Percentiles rank a stretch among this genome's conserved stretches.
These are phyloP conservation scores for Pristis pectinata DNA, from an alignment of 2,797 vertebrate species.

Conservation along the genomic window DNA sequence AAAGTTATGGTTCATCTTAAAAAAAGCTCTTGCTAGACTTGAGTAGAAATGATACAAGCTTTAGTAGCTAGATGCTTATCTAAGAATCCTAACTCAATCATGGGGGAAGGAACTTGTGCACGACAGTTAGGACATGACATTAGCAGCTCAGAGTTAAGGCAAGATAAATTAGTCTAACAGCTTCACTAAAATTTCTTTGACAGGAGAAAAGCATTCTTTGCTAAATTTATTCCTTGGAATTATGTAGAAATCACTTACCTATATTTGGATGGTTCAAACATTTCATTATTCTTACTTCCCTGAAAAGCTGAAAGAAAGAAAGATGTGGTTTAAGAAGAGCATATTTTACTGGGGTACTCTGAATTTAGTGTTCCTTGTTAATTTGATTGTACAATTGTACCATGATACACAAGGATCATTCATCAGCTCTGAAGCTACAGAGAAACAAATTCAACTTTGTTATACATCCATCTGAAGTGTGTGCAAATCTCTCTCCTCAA, in stretches of 20 bases:
- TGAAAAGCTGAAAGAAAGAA: constrained; percentile 82
- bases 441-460: not conserved
- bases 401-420: not conserved
- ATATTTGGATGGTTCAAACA: constrained; percentile 99
- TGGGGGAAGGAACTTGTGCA: not conserved
- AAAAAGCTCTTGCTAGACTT: not conserved
- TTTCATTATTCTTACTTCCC: constrained; percentile 99
- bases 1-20: not conserved
- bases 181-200: not conserved
- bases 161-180: not conserved
- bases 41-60: not conserved
- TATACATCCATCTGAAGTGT: not conserved
- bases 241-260: constrained; percentile 64
- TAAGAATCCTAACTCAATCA: not conserved
- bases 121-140: not conserved
- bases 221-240: constrained; percentile 41
- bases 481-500: not conserved
- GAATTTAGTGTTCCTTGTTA: not conserved
- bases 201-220: not conserved
- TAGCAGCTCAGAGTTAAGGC: not conserved
- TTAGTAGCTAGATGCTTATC: too few species aligned
- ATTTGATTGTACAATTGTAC: not conserved
- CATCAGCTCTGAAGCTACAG: not conserved
- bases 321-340: not conserved
- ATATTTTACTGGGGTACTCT: not conserved